Percentiles rank a stretch among this genome's conserved stretches.
Evolutionary conservation across 1,140 invertebrate genomes (phyloP).

Genomic region (Pseudoatta argentina): DNA sequence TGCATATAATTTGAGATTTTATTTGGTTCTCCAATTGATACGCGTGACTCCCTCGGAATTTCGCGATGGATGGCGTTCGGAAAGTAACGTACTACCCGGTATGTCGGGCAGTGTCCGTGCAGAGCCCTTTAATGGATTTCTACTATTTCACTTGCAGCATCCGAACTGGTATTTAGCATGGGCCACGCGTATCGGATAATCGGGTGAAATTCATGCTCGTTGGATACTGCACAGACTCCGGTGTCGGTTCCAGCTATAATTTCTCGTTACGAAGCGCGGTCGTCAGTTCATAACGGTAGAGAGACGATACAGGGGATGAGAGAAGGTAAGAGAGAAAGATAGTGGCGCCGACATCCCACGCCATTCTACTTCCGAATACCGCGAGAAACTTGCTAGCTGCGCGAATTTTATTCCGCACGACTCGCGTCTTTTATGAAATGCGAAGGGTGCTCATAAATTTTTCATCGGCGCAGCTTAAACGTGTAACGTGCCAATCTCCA

Average conservation of each 20-base stretch:
- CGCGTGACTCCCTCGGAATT: neutral
- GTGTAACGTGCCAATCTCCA: conserved; percentile 27
- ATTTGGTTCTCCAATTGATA: neutral
- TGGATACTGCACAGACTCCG: conserved; percentile 45
- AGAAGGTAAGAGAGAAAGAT: neutral
- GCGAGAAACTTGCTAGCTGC: conserved; percentile 55
- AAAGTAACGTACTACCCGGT: conserved; percentile 37
- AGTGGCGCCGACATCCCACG: conserved; percentile 37
- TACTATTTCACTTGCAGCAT: conserved; percentile 55
- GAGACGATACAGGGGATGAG: conserved; percentile 8
- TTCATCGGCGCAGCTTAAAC: conserved; percentile 43
- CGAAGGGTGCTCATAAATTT: conserved; percentile 47
- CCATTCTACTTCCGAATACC: conserved; percentile 58
- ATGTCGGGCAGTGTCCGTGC: conserved; percentile 48
- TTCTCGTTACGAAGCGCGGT: conserved; percentile 59
- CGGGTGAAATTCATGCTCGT: conserved; percentile 66
- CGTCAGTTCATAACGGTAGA: conserved; percentile 55
- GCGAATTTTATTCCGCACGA: conserved; percentile 55
- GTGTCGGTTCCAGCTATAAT: conserved; percentile 65
- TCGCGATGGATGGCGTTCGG: neutral
- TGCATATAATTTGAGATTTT: neutral
- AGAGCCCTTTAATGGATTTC: conserved; percentile 76
- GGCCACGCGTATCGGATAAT: conserved; percentile 70
- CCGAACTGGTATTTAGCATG: conserved; percentile 63
- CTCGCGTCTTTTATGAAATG: conserved; percentile 57